These are phyloP conservation scores for Drosophila prolongata DNA, from an alignment of 2,888 invertebrate genomes.

Conservation along the genomic window DNA sequence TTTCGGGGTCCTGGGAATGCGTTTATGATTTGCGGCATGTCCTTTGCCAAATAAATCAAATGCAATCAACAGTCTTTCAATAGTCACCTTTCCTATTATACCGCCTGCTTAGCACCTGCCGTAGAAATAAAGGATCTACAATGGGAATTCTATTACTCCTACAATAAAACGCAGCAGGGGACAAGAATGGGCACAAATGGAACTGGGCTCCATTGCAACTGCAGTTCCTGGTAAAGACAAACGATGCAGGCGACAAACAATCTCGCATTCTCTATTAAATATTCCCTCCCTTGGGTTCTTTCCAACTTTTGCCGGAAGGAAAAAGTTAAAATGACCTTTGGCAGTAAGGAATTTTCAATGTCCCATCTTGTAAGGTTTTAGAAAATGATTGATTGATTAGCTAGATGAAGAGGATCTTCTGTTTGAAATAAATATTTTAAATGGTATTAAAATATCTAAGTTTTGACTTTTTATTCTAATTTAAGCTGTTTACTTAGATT, in stretches of 20 bases:
- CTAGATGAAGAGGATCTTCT: not conserved
- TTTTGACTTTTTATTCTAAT: too few species aligned
- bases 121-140: slow-evolving; percentile 36
- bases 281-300: slow-evolving; percentile 4
- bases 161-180: slow-evolving; percentile 45
- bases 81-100: slow-evolving; percentile 47
- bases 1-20: slow-evolving; percentile 46
- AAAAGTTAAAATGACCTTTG: not conserved
- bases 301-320: slow-evolving; percentile 9
- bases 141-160: slow-evolving; percentile 70
- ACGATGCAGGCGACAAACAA: slow-evolving; percentile 50
- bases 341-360: slow-evolving; percentile 2
- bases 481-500: too few species aligned
- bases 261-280: slow-evolving; percentile 37
- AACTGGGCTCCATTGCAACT: slow-evolving; percentile 5
- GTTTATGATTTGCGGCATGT: slow-evolving; percentile 79
- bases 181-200: slow-evolving; percentile 5
- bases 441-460: not conserved
- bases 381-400: slow-evolving; percentile 5
- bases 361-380: not conserved
- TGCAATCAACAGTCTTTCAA: slow-evolving; percentile 68
- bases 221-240: slow-evolving; percentile 43
- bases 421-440: not conserved
- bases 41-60: slow-evolving; percentile 76
- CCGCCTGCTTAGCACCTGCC: slow-evolving; percentile 45